Evolutionary conservation across 2,888 invertebrate genomes (phyloP).

Genomic region (Pseudococcus longispinus): DNA sequence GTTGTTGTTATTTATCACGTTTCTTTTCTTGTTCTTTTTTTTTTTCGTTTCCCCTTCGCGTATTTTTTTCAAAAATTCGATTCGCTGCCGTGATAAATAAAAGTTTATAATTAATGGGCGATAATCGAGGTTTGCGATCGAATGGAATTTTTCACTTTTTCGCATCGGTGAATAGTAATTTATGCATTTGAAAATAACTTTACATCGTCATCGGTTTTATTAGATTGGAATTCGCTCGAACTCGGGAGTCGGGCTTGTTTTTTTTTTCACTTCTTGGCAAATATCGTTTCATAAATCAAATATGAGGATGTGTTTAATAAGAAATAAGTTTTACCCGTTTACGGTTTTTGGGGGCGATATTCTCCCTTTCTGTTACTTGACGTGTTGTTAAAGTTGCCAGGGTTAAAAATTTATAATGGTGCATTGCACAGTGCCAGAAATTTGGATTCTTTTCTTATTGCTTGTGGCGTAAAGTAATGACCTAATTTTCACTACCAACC

Average conservation of each 20-base stretch:
- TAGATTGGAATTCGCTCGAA: constrained; percentile 1
- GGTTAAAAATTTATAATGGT: constrained; percentile 30
- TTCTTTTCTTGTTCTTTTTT: constrained; percentile 25
- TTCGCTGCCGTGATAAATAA: constrained; percentile 19
- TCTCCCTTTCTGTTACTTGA: neutral
- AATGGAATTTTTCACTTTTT: constrained; percentile 38
- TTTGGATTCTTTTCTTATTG: constrained; percentile 26
- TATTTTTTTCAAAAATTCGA: constrained; percentile 5
- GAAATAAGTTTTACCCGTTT: constrained; percentile 39
- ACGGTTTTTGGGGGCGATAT: neutral
- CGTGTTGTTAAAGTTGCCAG: constrained; percentile 24
- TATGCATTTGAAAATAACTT: constrained; percentile 32
- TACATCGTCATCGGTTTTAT: constrained; percentile 35
- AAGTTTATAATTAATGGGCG: constrained; percentile 44
- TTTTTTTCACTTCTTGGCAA: constrained; percentile 33
- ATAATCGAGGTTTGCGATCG: constrained; percentile 26
- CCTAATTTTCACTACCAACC: neutral
- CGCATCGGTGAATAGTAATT: constrained; percentile 28
- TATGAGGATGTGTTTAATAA: constrained; percentile 45
- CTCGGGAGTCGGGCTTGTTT: neutral
- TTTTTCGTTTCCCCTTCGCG: neutral
- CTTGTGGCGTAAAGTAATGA: constrained; percentile 23
- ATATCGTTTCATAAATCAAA: constrained; percentile 40
- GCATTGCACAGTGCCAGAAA: constrained; percentile 24
- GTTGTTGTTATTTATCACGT: constrained; percentile 43